phyloP scores from a whole-genome alignment of 2,888 invertebrate species.

The Sylvicola fuscatus region DNA sequence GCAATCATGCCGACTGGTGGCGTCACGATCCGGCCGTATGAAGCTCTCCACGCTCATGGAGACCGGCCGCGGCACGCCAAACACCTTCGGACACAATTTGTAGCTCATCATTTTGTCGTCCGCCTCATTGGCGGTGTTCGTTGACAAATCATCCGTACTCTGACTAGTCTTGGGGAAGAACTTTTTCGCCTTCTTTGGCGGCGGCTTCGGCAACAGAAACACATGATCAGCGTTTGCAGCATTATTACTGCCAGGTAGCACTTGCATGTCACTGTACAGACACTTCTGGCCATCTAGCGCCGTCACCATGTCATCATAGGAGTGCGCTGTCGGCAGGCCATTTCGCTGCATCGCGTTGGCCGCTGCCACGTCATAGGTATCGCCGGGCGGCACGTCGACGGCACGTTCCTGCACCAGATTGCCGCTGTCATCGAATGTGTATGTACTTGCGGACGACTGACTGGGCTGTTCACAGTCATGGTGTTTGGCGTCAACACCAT shows the following conservation, averaged over 20 bases:
- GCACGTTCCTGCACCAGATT: slow-evolving; percentile 15
- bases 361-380: too few relatives aligned
- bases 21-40: slow-evolving; percentile 10
- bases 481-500: not conserved
- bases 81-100: slow-evolving; percentile 46
- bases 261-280: slow-evolving; percentile 8
- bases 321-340: slow-evolving; percentile 13
- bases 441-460: not conserved
- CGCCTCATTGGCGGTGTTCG: not conserved
- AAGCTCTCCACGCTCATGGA: slow-evolving; percentile 21
- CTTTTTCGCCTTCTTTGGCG: slow-evolving; percentile 10
- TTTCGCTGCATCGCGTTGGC: too few relatives aligned
- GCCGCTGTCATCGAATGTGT: slow-evolving; percentile 2
- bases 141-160: slow-evolving; percentile 9
- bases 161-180: slow-evolving; percentile 12
- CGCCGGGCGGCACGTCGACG: slow-evolving; percentile 18
- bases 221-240: slow-evolving; percentile 28
- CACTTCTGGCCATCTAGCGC: slow-evolving; percentile 13
- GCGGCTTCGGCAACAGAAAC: slow-evolving; percentile 12
- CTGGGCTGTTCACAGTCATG: not conserved
- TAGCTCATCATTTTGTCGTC: slow-evolving; percentile 15
- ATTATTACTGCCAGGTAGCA: slow-evolving; percentile 11
- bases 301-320: slow-evolving; percentile 35
- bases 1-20: slow-evolving; percentile 11
- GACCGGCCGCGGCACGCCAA: slow-evolving; percentile 25